These are phyloP conservation scores for Sanderia malayensis DNA, from an alignment of 30 jellyfish, hydroid and myxozoan species.

Conservation along the genomic window DNA sequence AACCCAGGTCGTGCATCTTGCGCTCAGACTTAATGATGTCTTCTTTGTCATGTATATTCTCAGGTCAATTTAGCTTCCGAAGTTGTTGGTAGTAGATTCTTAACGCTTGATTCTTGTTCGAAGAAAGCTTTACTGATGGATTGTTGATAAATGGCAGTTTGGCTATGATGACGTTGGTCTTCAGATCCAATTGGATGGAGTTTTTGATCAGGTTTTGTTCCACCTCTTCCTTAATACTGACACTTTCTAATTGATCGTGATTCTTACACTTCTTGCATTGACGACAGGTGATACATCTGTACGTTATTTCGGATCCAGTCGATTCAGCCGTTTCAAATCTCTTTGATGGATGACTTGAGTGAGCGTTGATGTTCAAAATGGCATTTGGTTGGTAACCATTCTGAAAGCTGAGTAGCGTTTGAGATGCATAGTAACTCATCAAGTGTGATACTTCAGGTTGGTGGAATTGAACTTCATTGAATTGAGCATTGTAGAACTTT, in stretches of 20 bases:
- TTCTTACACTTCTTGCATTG: neutral
- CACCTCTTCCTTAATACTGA: neutral
- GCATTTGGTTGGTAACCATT: no score
- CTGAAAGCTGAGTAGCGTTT: no score
- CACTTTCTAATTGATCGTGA: neutral
- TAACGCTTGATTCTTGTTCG: slow-evolving; percentile 9
- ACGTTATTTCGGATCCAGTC: neutral
- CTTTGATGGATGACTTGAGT: no score
- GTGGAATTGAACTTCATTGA: neutral
- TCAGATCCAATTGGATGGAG: neutral
- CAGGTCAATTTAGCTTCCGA: neutral
- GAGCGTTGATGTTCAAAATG: no score
- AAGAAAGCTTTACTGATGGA: neutral
- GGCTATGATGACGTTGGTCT: neutral
- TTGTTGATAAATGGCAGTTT: neutral
- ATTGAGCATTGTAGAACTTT: neutral
- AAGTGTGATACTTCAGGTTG: neutral
- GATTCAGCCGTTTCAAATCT: neutral
- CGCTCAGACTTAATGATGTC: neutral
- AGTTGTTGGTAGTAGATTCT: neutral
- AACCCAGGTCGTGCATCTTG: neutral
- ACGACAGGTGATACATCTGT: neutral
- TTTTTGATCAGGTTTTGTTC: neutral
- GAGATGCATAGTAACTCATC: no score
- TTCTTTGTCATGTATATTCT: neutral